These are phyloP conservation scores for Channa maculata DNA, from an alignment of 2,113 vertebrate genomes.

Conservation along the genomic window DNA sequence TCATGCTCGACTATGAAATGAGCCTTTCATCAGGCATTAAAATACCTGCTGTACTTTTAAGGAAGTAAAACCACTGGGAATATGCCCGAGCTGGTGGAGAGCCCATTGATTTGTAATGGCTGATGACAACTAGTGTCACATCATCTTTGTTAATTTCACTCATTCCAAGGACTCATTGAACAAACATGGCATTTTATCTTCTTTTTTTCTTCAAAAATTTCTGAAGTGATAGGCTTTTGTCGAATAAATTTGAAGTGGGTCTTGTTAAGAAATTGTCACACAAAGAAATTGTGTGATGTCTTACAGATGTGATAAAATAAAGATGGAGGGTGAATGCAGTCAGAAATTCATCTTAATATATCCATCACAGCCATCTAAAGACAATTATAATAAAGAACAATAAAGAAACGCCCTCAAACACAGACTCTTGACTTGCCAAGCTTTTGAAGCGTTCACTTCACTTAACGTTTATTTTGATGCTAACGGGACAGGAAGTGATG, in stretches of 20 bases:
- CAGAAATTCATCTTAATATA: constrained; percentile 49
- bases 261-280: constrained; percentile 76
- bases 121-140: constrained; percentile 81
- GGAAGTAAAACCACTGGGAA: constrained; percentile 80
- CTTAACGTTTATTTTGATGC: constrained; percentile 34
- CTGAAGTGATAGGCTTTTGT: constrained; percentile 60
- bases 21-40: constrained; percentile 79
- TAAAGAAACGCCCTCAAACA: constrained; percentile 54
- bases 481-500: constrained; percentile 45
- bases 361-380: constrained; percentile 61
- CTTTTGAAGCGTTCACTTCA: constrained; percentile 51
- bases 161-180: constrained; percentile 69
- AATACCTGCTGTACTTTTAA: constrained; percentile 83
- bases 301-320: constrained; percentile 70
- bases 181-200: constrained; percentile 55
- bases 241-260: constrained; percentile 66
- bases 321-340: constrained; percentile 17
- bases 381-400: constrained; percentile 49
- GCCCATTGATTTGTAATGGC: constrained; percentile 79
- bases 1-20: constrained; percentile 57
- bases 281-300: constrained; percentile 62
- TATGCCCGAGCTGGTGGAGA: constrained; percentile 56
- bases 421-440: constrained; percentile 46
- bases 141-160: constrained; percentile 84
- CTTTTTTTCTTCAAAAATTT: constrained; percentile 37